phyloP scores from a whole-genome alignment of 2,888 invertebrate species.

The Dendrolimus pini region DNA sequence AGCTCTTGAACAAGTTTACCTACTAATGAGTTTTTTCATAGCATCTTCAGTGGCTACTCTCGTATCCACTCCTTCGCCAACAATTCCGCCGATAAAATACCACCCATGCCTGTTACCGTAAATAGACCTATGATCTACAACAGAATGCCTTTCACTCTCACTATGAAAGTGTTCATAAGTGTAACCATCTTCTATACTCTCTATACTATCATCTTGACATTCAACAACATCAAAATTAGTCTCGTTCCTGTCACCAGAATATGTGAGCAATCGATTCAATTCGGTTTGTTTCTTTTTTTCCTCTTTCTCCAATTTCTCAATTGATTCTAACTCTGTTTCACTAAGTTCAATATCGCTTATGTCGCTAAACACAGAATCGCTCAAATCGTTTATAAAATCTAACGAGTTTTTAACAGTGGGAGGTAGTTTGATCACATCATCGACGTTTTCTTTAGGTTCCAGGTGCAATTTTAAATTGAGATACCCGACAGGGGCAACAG shows the following conservation, averaged over 20 bases:
- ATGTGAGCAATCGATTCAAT: constrained; percentile 59
- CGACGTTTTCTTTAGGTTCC: constrained; percentile 77
- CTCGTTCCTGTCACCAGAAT: constrained; percentile 42
- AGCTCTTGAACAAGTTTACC: constrained; percentile 76
- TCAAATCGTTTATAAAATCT: constrained; percentile 78
- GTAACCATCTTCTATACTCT: constrained; percentile 52
- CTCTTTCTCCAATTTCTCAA: constrained; percentile 71
- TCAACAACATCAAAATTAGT: constrained; percentile 34
- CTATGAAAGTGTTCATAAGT: constrained; percentile 56
- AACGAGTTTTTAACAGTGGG: constrained; percentile 74
- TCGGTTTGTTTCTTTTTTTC: constrained; percentile 61
- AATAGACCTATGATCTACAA: constrained; percentile 78
- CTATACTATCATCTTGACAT: constrained; percentile 37
- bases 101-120: constrained; percentile 85
- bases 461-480: constrained; percentile 91
- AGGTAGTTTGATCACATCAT: constrained; percentile 51
- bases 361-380: constrained; percentile 79
- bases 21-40: constrained; percentile 87
- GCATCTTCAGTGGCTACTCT: constrained; percentile 82
- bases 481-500: constrained; percentile 96
- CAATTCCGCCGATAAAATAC: constrained; percentile 89
- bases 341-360: constrained; percentile 80
- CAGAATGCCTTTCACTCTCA: constrained; percentile 76
- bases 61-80: constrained; percentile 81
- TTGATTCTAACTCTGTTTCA: constrained; percentile 78